Conservation (phyloP, 2,113 vertebrate genomes). For the Anser brachyrhynchus region DNA sequence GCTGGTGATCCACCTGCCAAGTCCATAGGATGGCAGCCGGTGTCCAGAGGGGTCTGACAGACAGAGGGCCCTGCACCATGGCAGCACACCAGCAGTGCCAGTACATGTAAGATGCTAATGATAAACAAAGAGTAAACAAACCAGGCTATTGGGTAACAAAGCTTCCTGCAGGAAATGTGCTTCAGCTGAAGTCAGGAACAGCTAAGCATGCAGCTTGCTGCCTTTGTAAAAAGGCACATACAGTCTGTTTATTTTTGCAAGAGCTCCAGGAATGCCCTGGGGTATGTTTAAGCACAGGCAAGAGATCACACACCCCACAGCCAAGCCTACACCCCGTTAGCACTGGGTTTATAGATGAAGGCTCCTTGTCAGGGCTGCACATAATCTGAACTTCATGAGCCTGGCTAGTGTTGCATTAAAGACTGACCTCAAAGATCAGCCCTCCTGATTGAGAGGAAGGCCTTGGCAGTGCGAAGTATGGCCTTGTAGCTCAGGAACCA, state of each 20-base stretch:
- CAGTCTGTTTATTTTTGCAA: neutral
- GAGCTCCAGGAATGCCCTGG: neutral
- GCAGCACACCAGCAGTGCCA: neutral
- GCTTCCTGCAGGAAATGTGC: accelerated
- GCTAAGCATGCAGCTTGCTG: neutral
- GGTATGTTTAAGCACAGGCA: neutral
- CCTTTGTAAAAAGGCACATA: too few relatives aligned
- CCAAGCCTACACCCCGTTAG: neutral
- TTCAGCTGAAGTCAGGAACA: neutral
- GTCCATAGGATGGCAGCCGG: neutral
- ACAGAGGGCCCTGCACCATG: neutral
- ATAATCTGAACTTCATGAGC: neutral
- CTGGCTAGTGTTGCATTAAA: neutral
- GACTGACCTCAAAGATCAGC: neutral
- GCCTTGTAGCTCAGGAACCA: neutral
- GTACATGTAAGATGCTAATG: neutral
- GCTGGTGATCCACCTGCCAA: neutral
- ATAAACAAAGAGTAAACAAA: neutral
- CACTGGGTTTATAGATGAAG: neutral
- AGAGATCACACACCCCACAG: neutral
- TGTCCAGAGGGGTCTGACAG: neutral
- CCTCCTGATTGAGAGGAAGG: neutral
- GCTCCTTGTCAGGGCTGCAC: neutral
- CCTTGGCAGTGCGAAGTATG: neutral
- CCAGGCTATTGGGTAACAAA: neutral